Base-by-base conservation (phyloP, 2,888 invertebrate species). In the Idaea straminata region DNA sequence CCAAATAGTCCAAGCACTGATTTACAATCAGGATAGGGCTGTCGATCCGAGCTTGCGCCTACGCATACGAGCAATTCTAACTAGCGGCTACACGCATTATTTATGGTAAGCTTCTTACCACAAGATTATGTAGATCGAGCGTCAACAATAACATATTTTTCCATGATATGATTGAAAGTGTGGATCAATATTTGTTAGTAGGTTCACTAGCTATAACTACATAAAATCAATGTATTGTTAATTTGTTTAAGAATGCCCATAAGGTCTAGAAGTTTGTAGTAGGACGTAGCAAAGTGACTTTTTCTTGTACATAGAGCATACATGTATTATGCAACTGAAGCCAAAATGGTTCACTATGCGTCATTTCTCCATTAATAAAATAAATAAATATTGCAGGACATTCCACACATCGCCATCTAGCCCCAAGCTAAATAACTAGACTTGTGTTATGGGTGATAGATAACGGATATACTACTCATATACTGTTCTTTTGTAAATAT, bases 101-200 rank as follows among this genome's bases (percentile, higher is more conserved):
- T 92, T 92, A 92, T 92, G 89, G 89, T 92, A 92, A 92, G 92
- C 84, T 91, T 92, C 90, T 92, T 91, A 87, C 81, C 78, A 81
- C 83, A 84, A 91, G 92, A 91, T 92, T 92, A 92, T 87, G 87
- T 84, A 86, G 89, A 85, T 89, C 81, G 81, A 81, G 86, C 88
- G 89, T 88, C 91, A 91, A 91, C 91, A 91, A 90, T 88, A 83
- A 77, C 77, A 82, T 83, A 83, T 79, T 83, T 83, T 83, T 82
- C 78, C 47, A 77, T 77, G 75, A 75, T 77, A 73, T 73, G 68
- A 78, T 81, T 71, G 67, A 69, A 25, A 13, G 71, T 69, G 72
- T 76, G 79, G 77, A 76, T 78, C 75, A 77, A 80, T 79, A 77
- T 78, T 77, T 79, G 77, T 75, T 77, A 63, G 47, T 47, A 47